These are phyloP conservation scores for Hemibagrus wyckioides DNA, from an alignment of 2,113 vertebrate genomes.

Conservation along the genomic window DNA sequence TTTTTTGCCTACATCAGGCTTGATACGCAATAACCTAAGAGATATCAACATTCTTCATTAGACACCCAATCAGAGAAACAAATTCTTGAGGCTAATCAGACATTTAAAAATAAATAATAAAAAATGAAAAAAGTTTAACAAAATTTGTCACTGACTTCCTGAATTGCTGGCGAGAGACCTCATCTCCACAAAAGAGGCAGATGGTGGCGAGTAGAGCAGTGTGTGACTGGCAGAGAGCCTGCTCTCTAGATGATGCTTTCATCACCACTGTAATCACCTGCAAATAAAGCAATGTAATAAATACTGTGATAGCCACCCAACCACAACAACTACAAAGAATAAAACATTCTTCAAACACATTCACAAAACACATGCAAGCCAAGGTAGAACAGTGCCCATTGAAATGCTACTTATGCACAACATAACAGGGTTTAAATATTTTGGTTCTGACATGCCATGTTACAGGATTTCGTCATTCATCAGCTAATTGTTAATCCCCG, in stretches of 20 bases:
- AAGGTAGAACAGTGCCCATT: neutral
- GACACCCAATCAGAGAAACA: constrained; percentile 1
- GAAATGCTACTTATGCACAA: neutral
- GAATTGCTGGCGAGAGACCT: constrained; percentile 89
- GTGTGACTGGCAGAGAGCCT: constrained; percentile 61
- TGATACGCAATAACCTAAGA: constrained; percentile 69
- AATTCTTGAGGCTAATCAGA: neutral
- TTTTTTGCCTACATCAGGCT: constrained; percentile 70
- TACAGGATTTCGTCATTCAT: neutral
- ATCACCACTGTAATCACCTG: constrained; percentile 85
- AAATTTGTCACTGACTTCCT: constrained; percentile 75
- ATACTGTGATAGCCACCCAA: neutral
- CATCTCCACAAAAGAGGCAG: constrained; percentile 90
- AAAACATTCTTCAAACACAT: neutral
- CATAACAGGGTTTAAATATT: neutral
- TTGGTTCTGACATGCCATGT: neutral
- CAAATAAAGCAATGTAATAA: constrained; percentile 3
- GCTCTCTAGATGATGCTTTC: constrained; percentile 72
- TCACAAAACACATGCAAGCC: neutral
- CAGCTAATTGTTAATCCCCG: neutral
- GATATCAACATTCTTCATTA: constrained; percentile 21
- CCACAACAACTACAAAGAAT: neutral
- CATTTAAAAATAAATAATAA: no score
- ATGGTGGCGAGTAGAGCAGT: constrained; percentile 75
- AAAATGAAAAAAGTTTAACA: no score